Conservation (phyloP, 1,140 invertebrate species). For the Pseudomyrmex sp. region DNA sequence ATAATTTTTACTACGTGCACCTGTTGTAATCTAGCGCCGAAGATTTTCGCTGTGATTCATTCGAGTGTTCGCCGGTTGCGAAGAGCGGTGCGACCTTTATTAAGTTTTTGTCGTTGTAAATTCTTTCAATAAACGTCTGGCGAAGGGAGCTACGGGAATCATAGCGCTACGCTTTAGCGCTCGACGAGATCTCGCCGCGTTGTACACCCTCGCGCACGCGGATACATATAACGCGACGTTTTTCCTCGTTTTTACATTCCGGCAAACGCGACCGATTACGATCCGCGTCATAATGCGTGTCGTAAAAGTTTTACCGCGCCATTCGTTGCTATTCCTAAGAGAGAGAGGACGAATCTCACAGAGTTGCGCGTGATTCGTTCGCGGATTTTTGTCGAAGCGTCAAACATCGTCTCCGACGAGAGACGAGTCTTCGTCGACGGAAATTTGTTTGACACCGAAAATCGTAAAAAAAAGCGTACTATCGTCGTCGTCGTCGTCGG, state of each 20-base stretch:
- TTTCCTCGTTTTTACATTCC: not conserved
- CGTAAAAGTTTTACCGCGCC: slow-evolving; percentile 55
- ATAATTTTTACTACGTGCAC: slow-evolving; percentile 53
- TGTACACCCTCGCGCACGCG: not conserved
- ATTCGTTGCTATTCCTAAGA: slow-evolving; percentile 12
- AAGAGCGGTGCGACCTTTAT: slow-evolving; percentile 33
- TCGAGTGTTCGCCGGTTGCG: slow-evolving; percentile 10
- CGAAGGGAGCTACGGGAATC: slow-evolving; percentile 25
- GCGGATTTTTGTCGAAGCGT: slow-evolving; percentile 32
- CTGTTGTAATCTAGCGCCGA: slow-evolving; percentile 48
- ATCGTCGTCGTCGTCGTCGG: not conserved
- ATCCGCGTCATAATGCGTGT: slow-evolving; percentile 40
- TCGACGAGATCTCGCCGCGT: slow-evolving; percentile 34
- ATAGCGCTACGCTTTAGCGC: slow-evolving; percentile 44
- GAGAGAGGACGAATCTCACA: not conserved
- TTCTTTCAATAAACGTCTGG: slow-evolving; percentile 53
- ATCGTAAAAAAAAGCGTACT: not conserved
- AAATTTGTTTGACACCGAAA: slow-evolving; percentile 31
- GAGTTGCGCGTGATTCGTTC: slow-evolving; percentile 21
- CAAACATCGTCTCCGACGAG: not conserved
- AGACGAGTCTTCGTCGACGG: not conserved
- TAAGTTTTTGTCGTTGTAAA: slow-evolving; percentile 57
- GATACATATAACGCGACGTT: not conserved
- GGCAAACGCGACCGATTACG: slow-evolving; percentile 22
- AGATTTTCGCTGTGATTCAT: slow-evolving; percentile 50